Base-by-base conservation (phyloP, 2,888 invertebrate genomes). In the Drosophila pseudotakahashii region DNA sequence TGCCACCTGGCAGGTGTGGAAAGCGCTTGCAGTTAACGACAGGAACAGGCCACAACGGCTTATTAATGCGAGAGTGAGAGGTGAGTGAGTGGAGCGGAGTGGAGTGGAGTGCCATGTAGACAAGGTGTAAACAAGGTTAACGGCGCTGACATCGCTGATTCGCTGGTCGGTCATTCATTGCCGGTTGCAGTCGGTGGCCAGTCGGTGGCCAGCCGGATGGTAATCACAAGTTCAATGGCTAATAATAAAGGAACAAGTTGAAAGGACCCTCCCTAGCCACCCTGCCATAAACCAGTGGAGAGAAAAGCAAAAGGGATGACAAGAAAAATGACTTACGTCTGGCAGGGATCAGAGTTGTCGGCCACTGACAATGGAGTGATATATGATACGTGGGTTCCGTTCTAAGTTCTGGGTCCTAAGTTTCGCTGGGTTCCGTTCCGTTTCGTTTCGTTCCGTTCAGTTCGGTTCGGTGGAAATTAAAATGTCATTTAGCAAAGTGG, bases 41-140 rank as follows among this genome's bases (percentile, higher is more conserved):
- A 73, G 66, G 51, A 72, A 68, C 85, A 74, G 76, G 64, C 79
- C 62, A 73, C 67, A 70, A 64, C 60, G 69, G 86, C 79, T 75
- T 81, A 76, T 81, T 81, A 85, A 73, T 81, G 82, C 9, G 52
- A 37, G n/a, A 32, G 19, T 39, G 23, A 36, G 19, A 3, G 19
- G 19, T 19, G 19, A 19, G 19, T 19, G 19, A 3, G 19, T 19
- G 19, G 2, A 2, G n/a, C n/a, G n/a, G n/a, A n/a, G n/a, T n/a
- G n/a, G n/a, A n/a, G n/a, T n/a, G 1, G 19, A 19, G 19, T 19
- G 30, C 30, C 30, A 30, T 82, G 88, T 85, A 73, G 77, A 83
- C 83, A 88, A 77, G 83, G 74, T 88, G 81, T 88, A 88, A 82
- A 88, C 81, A 82, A 76, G 82, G 74, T 73, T 73, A 71, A 81